Evolutionary conservation across 2,113 vertebrate genomes (phyloP).

Genomic region (Ptyas mucosa): DNA sequence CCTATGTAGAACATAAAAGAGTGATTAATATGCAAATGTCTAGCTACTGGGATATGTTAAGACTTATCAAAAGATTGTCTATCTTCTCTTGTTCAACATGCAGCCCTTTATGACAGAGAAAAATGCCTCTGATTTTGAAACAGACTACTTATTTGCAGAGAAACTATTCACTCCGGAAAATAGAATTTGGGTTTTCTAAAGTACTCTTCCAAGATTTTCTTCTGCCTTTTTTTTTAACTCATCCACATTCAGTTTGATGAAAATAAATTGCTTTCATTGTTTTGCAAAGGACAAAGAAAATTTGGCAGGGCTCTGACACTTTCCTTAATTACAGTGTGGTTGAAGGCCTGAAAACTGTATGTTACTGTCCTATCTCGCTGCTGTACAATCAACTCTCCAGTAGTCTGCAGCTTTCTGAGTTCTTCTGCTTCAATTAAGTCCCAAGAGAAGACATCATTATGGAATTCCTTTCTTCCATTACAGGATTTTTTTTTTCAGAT

Average conservation of each 20-base stretch:
- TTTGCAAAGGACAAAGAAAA: neutral
- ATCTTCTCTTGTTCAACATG: neutral
- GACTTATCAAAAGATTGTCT: neutral
- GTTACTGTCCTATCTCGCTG: neutral
- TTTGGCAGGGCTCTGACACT: neutral
- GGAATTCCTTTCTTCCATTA: neutral
- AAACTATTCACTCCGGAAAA: neutral
- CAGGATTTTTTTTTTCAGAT: neutral
- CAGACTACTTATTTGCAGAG: neutral
- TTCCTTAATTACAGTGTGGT: neutral
- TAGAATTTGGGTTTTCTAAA: neutral
- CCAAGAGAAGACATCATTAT: neutral
- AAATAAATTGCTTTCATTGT: neutral
- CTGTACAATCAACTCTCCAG: neutral
- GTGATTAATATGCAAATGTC: neutral
- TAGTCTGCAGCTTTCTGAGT: neutral
- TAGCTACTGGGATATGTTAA: neutral
- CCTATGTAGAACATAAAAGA: neutral
- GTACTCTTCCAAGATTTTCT: neutral
- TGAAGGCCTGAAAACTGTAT: neutral
- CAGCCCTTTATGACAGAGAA: neutral
- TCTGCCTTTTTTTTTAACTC: neutral
- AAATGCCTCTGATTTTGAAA: neutral
- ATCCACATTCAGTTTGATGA: neutral
- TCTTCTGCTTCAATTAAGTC: neutral